Evolutionary conservation across 30 jellyfish, hydroid and myxozoan genomes (phyloP).

Genomic region (Aurelia sp.): DNA sequence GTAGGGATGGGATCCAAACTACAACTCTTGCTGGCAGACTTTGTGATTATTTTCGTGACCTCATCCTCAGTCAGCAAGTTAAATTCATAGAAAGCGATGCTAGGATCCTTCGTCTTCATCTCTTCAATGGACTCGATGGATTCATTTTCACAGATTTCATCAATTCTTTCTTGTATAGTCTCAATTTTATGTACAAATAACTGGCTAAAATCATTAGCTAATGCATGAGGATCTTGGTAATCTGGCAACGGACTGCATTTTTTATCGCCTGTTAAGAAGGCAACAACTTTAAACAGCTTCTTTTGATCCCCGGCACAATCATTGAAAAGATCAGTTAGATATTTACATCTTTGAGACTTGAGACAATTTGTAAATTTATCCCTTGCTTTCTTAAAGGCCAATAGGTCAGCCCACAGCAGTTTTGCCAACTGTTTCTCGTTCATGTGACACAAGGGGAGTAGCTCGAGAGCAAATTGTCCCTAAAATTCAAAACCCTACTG

Average conservation of each 20-base stretch:
- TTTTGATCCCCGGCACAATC: conserved; percentile 50
- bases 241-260: conserved; percentile 31
- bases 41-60: conserved; percentile 34
- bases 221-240: conserved; percentile 4
- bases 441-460: no score
- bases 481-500: no score
- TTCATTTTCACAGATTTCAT: conserved; percentile 17
- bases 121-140: neutral
- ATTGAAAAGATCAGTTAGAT: conserved; percentile 30
- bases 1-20: conserved; percentile 49
- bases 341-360: conserved; percentile 29
- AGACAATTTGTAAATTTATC: conserved; percentile 23
- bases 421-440: no score
- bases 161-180: conserved; percentile 26
- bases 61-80: conserved; percentile 42
- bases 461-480: no score
- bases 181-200: conserved; percentile 46
- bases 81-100: conserved; percentile 11
- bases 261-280: conserved; percentile 32
- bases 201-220: conserved; percentile 50
- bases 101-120: conserved; percentile 1
- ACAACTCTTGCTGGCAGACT: conserved; percentile 38
- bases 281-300: conserved; percentile 47
- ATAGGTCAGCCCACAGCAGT: neutral
- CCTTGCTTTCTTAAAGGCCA: conserved; percentile 42